phyloP scores from a whole-genome alignment of 2,797 vertebrate species.

The Leptoclinus maculatus region DNA sequence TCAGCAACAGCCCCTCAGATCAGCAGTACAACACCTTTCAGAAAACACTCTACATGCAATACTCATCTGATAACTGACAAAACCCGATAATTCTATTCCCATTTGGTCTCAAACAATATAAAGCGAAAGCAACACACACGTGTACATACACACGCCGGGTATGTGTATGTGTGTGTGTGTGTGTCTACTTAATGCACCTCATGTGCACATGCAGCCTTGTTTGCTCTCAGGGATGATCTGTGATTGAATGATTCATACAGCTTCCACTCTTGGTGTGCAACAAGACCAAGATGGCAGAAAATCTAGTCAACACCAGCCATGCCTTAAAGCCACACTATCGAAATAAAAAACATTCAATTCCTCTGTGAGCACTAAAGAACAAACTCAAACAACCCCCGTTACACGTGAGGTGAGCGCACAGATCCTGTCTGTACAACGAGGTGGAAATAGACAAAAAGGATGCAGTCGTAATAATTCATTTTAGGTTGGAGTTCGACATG shows the following conservation, averaged over 20 bases:
- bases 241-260: constrained; percentile 51
- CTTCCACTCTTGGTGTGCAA: constrained; percentile 33
- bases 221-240: constrained; percentile 31
- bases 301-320: constrained; percentile 60
- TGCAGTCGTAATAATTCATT: background rate
- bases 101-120: background rate
- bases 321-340: constrained; percentile 48
- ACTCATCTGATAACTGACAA: constrained; percentile 19
- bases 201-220: constrained; percentile 11
- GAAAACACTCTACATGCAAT: constrained; percentile 14
- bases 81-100: constrained; percentile 4
- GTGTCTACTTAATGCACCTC: constrained; percentile 35
- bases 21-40: background rate
- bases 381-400: constrained; percentile 7
- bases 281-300: constrained; percentile 58
- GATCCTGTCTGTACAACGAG: background rate
- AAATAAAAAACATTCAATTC: constrained; percentile 58
- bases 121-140: background rate
- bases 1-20: constrained; percentile 19
- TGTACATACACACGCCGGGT: background rate
- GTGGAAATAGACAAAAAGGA: constrained; percentile 8
- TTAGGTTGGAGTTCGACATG: background rate
- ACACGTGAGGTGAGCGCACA: constrained; percentile 25
- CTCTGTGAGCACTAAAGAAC: constrained; percentile 45
- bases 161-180: too few species aligned